Evolutionary conservation across 2,113 vertebrate genomes (phyloP).

Genomic region (Rattus norvegicus): DNA sequence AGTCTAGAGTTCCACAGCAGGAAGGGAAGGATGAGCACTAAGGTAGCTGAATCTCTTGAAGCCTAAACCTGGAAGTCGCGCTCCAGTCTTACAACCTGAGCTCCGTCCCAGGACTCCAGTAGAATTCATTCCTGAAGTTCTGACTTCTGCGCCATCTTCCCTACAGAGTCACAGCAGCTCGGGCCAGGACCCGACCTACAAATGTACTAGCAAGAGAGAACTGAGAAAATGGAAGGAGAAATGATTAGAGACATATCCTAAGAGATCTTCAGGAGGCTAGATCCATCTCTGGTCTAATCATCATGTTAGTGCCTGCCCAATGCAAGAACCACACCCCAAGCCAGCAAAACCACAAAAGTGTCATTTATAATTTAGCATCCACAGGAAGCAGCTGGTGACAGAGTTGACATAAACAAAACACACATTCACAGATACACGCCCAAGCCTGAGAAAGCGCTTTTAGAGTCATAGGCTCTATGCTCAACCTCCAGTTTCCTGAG

Average conservation of each 20-base stretch:
- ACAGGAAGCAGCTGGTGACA: conserved; percentile 18
- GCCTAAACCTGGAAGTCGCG: background rate
- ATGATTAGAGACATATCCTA: background rate
- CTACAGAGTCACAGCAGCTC: background rate
- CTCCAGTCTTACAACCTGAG: background rate
- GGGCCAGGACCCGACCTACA: background rate
- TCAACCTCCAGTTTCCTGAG: background rate
- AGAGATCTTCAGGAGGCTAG: background rate
- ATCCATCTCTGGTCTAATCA: background rate
- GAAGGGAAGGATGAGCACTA: background rate
- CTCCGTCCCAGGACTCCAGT: background rate
- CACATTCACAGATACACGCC: background rate
- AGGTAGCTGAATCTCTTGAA: background rate
- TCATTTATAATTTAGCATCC: background rate
- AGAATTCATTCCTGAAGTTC: background rate
- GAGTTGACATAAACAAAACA: conserved; percentile 8
- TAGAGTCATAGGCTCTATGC: background rate
- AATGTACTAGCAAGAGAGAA: background rate
- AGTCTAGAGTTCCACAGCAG: background rate
- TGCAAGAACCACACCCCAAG: background rate
- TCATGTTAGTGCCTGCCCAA: too few species aligned
- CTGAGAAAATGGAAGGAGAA: background rate
- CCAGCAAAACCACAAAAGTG: background rate
- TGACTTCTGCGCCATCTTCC: background rate
- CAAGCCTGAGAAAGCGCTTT: background rate